Evolutionary conservation across 2,888 invertebrate genomes (phyloP), one percentile per base, ranked within the genome.

Genomic region (Blastobasis lacticolella): DNA sequence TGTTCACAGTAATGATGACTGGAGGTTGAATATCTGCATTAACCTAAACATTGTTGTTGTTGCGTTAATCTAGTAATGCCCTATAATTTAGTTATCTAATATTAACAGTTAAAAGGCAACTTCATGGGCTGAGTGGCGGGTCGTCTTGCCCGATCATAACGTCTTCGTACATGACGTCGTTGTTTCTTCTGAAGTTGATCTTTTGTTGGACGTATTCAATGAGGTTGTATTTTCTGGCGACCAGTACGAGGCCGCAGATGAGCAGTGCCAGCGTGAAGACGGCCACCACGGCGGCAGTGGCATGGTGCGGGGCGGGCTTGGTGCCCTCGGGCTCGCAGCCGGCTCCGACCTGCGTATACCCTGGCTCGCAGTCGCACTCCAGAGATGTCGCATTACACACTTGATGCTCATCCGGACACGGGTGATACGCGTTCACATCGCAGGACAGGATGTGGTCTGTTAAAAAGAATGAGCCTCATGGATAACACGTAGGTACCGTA

Each of bases 81-180:
- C 64, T 49, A 58, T 50, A 57, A 55, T 67, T 62, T 63, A 60
- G 59, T 65, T 59, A 65, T 46, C 37, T 6, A 49, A 53, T 41
- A 45, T 48, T 38, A 51, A 43, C 48, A 49, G 54, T 54, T 38
- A 45, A 54, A 60, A 59, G 56, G 62, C 60, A 61, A 56, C 63
- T 81, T 61, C 49, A 89, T 41, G 85, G 88, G 57, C 81, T 82
- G 48, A 89, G 73, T 0, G 89, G 89, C 0, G 89, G 88, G 58
- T 89, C 89, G 51, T 89, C 89, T 52, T 88, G 86, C 3, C 89
- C 89, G 45, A 89, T 89, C 89, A 89, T 89, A n/a, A 89, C 89
- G 62, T 89, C 89, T 63, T 89, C 89, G 42, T 89, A 89, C 76
- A 85, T 83, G 2, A 85, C 73, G 64, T 88, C 81, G 57, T 80